Evolutionary conservation across 2,113 vertebrate species (phyloP).

Genomic region (Tragulus kanchil): DNA sequence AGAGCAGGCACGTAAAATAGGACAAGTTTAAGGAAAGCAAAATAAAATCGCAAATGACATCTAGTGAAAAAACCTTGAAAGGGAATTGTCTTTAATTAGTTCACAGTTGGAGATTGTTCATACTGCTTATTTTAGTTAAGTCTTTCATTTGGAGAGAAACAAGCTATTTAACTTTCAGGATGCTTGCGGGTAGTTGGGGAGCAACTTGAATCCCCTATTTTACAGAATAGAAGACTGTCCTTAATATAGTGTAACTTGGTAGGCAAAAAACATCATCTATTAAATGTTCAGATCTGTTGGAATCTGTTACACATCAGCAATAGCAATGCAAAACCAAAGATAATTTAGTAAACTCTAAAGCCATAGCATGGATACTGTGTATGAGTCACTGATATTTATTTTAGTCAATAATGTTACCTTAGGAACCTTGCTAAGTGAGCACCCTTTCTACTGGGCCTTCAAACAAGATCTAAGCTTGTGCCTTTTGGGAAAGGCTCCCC

Average conservation of each 20-base stretch:
- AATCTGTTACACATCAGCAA: background rate
- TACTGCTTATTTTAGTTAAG: constrained; percentile 91
- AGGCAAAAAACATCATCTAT: constrained; percentile 14
- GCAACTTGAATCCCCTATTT: constrained; percentile 62
- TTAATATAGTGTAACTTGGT: constrained; percentile 36
- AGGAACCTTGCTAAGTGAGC: background rate
- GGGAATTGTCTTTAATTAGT: constrained; percentile 92
- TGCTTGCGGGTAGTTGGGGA: constrained; percentile 81
- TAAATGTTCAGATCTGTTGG: background rate
- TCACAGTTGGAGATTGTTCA: constrained; percentile 92
- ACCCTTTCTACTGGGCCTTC: background rate
- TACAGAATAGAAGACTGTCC: constrained; percentile 65
- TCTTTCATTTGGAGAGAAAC: constrained; percentile 88
- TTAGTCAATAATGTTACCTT: background rate
- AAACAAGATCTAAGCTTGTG: background rate
- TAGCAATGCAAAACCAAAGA: background rate
- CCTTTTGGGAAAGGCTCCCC: background rate
- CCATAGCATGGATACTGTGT: background rate
- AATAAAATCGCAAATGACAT: constrained; percentile 91
- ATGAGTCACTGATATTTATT: background rate
- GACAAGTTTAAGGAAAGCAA: constrained; percentile 86
- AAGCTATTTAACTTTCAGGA: constrained; percentile 88
- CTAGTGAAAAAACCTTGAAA: constrained; percentile 89
- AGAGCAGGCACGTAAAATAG: constrained; percentile 82
- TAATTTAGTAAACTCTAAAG: background rate